Percentiles rank a stretch among this genome's conserved stretches.
These are phyloP conservation scores for Acanthiza pusilla DNA, from an alignment of 2,797 vertebrate genomes.

Conservation along the genomic window DNA sequence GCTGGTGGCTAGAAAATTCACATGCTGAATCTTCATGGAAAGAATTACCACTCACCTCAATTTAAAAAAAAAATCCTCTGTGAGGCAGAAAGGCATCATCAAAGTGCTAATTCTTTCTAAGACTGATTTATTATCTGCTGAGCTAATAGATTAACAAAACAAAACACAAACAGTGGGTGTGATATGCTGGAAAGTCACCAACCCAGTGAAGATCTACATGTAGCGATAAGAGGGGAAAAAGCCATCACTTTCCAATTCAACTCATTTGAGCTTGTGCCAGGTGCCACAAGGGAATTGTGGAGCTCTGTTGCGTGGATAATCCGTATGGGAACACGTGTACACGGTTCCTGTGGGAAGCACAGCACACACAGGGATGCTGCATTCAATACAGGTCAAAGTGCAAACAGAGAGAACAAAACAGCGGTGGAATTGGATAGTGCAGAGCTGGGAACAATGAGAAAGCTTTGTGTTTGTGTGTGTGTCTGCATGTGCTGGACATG, in stretches of 20 bases:
- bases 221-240: slow-evolving; percentile 5
- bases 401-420: background rate
- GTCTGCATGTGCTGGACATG: background rate
- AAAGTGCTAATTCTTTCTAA: slow-evolving; percentile 14
- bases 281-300: background rate
- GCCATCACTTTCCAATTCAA: background rate
- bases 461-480: background rate
- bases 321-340: background rate
- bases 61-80: background rate
- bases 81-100: background rate
- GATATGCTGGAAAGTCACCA: slow-evolving; percentile 33
- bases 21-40: background rate
- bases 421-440: background rate
- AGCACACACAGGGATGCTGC: background rate
- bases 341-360: background rate
- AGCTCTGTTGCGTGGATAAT: slow-evolving; percentile 27
- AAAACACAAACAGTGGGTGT: slow-evolving; percentile 13
- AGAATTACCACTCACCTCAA: background rate
- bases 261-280: slow-evolving; percentile 43
- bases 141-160: slow-evolving; percentile 35
- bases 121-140: slow-evolving; percentile 19
- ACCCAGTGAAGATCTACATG: slow-evolving; percentile 16
- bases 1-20: background rate
- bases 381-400: background rate
- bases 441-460: background rate